A percentile compares a stretch with the other conserved stretches of the same genome.
These are phyloP conservation scores for Ifrita kowaldi DNA, from an alignment of 2,113 vertebrate genomes.

Conservation along the genomic window DNA sequence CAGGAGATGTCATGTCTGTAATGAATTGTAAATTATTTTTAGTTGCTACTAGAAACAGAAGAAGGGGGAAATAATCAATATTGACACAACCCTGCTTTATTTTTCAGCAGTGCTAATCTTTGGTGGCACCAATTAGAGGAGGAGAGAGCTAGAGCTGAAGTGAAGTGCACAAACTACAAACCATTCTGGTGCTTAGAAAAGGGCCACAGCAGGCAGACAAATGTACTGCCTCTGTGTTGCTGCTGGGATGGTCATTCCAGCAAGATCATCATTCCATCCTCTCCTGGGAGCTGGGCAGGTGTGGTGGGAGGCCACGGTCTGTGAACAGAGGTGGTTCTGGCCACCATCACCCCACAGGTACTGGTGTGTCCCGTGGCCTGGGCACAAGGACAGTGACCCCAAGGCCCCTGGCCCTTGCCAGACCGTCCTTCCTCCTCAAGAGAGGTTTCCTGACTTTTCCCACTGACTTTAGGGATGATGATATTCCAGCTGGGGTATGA, in stretches of 20 bases:
- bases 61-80: not conserved
- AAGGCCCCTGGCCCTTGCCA: not conserved
- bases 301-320: not conserved
- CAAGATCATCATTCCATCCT: fast-evolving
- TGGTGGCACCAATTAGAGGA: not conserved
- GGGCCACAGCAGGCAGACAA: not conserved
- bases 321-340: fast-evolving
- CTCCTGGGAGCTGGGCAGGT: fast-evolving
- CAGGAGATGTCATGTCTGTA: not conserved
- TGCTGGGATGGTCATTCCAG: not conserved
- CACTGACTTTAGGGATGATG: not conserved
- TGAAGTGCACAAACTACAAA: not conserved
- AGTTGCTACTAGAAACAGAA: constrained; percentile 10
- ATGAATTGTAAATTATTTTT: constrained; percentile 40
- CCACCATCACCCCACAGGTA: not conserved
- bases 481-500: not conserved
- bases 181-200: not conserved
- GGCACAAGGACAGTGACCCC: not conserved
- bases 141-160: not conserved
- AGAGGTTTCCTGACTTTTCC: not conserved
- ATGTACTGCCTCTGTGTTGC: fast-evolving
- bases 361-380: not conserved
- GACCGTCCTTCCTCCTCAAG: not conserved
- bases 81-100: not conserved
- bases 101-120: constrained; percentile 5